phyloP scores from a whole-genome alignment of 2,888 invertebrate species.

The Caradrina clavipalpis region DNA sequence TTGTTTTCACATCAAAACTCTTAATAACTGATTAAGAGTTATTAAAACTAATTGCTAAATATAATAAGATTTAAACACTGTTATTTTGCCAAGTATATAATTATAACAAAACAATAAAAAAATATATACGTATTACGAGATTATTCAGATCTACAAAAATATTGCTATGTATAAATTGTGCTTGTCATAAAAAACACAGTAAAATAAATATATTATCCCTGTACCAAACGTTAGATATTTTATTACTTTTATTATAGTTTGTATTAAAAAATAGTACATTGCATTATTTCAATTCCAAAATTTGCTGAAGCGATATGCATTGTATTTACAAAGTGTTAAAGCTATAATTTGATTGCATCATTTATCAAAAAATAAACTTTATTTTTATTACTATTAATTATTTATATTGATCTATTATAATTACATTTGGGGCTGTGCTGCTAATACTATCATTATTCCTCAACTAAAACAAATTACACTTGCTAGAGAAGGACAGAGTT shows the following conservation, averaged over 20 bases:
- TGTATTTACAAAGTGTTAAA: slow-evolving; percentile 51
- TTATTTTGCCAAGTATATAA: slow-evolving; percentile 14
- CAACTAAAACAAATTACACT: too few relatives aligned
- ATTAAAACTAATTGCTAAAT: slow-evolving; percentile 31
- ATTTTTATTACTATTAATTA: slow-evolving; percentile 29
- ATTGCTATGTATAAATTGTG: slow-evolving; percentile 23
- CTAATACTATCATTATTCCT: too few relatives aligned
- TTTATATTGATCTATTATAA: slow-evolving; percentile 27
- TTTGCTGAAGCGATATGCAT: slow-evolving; percentile 51
- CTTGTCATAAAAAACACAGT: slow-evolving; percentile 15
- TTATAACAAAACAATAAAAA: slow-evolving; percentile 7
- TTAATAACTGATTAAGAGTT: slow-evolving; percentile 22
- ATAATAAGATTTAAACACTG: slow-evolving; percentile 13
- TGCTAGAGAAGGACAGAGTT: too few relatives aligned
- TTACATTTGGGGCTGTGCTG: not conserved
- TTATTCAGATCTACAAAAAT: slow-evolving; percentile 20
- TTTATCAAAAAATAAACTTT: slow-evolving; percentile 38
- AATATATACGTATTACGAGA: not conserved
- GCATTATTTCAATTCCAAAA: slow-evolving; percentile 58
- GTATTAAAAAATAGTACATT: slow-evolving; percentile 31
- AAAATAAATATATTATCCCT: slow-evolving; percentile 48
- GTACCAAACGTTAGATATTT: slow-evolving; percentile 35
- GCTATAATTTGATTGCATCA: slow-evolving; percentile 43
- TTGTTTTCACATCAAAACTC: slow-evolving; percentile 3
- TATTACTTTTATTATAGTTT: slow-evolving; percentile 12